phyloP scores from a whole-genome alignment of 2,797 vertebrate species.

The Saguinus oedipus region DNA sequence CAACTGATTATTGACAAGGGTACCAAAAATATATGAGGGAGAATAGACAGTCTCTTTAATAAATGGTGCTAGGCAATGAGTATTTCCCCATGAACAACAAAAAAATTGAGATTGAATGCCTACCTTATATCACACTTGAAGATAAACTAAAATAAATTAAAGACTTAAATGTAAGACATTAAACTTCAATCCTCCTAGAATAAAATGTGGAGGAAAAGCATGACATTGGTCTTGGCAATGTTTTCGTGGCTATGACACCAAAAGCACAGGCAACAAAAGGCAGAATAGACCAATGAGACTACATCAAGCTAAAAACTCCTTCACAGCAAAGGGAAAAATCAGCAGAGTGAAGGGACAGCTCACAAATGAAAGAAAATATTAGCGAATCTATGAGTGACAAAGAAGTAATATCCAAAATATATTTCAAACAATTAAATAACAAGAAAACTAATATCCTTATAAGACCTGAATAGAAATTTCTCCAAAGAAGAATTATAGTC shows the following conservation, averaged over 20 bases:
- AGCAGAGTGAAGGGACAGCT: not conserved
- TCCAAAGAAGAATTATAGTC: not conserved
- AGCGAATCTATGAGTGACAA: not conserved
- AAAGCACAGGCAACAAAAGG: not conserved
- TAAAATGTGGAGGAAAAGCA: not conserved
- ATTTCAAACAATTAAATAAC: not conserved
- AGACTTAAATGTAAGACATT: not conserved
- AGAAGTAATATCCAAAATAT: not conserved
- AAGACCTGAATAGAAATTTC: not conserved
- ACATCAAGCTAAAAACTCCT: not conserved
- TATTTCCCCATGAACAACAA: not conserved
- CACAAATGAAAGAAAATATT: not conserved
- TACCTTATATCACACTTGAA: not conserved
- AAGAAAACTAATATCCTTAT: not conserved
- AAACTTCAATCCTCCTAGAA: not conserved
- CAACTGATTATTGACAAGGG: not conserved
- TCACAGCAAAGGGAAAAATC: not conserved
- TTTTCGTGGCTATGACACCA: not conserved
- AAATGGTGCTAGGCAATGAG: not conserved
- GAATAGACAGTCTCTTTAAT: not conserved
- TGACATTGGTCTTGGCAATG: not conserved
- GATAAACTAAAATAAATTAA: not conserved
- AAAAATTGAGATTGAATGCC: not conserved
- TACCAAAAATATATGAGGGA: not conserved
- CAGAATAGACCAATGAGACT: not conserved